These are phyloP conservation scores for Anarsia innoxiella DNA, from an alignment of 2,888 invertebrate genomes.

Conservation along the genomic window DNA sequence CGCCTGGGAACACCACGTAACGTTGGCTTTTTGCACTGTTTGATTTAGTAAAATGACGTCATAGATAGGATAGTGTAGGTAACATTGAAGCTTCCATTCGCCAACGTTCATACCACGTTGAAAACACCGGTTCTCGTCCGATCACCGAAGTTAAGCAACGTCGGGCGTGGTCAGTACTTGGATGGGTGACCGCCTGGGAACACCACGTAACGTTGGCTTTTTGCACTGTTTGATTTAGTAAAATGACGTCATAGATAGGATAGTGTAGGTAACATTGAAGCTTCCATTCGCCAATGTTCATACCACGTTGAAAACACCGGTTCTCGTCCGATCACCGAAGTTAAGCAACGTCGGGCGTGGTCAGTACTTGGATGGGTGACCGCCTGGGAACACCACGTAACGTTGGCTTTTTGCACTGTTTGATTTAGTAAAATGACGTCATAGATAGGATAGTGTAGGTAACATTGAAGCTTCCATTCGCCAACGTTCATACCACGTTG, in stretches of 20 bases:
- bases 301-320: conserved; percentile 18
- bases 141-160: conserved; percentile 62
- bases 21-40: conserved; percentile 4
- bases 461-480: too few relatives aligned
- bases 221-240: too few relatives aligned
- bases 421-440: too few relatives aligned
- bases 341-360: conserved; percentile 67
- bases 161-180: conserved; percentile 54
- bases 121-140: conserved; percentile 66
- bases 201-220: conserved; percentile 55
- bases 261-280: too few relatives aligned
- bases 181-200: conserved; percentile 68
- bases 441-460: too few relatives aligned
- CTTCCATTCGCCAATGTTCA: conserved; percentile 8
- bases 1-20: conserved; percentile 17
- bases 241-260: too few relatives aligned
- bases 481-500: conserved; percentile 57
- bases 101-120: conserved; percentile 56
- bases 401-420: conserved; percentile 4
- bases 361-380: conserved; percentile 71
- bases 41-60: too few relatives aligned
- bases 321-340: conserved; percentile 72
- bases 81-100: too few relatives aligned
- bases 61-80: too few relatives aligned
- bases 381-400: conserved; percentile 17